phyloP scores from a whole-genome alignment of 2,888 invertebrate genomes.

The Exocentrus adspersus region DNA sequence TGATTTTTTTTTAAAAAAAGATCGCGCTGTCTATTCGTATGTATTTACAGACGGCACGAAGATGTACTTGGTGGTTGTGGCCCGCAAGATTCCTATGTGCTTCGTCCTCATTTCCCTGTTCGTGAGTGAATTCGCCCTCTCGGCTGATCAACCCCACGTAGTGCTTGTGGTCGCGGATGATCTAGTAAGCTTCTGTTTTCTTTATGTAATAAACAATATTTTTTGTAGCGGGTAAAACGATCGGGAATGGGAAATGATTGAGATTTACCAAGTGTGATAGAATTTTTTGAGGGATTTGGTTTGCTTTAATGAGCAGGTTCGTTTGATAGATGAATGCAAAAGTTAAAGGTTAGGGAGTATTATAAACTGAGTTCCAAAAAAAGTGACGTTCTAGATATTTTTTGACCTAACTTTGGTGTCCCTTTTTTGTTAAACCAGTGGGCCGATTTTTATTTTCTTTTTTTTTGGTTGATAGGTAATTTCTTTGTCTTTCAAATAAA shows the following conservation, averaged over 20 bases:
- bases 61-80: slow-evolving; percentile 18
- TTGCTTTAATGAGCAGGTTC: no score
- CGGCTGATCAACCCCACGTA: slow-evolving; percentile 52
- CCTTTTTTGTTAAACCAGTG: neutral
- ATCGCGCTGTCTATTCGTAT: no score
- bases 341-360: no score
- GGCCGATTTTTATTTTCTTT: no score
- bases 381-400: neutral
- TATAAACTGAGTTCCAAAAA: neutral
- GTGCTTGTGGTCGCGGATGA: slow-evolving; percentile 54
- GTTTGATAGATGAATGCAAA: no score
- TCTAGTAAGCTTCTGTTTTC: slow-evolving; percentile 47
- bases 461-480: no score
- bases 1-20: slow-evolving; percentile 15
- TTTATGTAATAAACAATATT: neutral
- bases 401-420: neutral
- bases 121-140: slow-evolving; percentile 15
- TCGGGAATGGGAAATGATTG: neutral
- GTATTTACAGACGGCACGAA: slow-evolving; percentile 3
- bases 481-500: no score
- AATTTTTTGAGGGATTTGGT: no score
- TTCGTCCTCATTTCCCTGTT: slow-evolving; percentile 3
- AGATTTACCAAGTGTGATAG: no score
- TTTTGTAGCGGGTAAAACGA: neutral
- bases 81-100: slow-evolving; percentile 22